Percentiles rank a stretch among this genome's conserved stretches.
phyloP scores from a whole-genome alignment of 2,888 invertebrate species.

The Morpho deidamia region DNA sequence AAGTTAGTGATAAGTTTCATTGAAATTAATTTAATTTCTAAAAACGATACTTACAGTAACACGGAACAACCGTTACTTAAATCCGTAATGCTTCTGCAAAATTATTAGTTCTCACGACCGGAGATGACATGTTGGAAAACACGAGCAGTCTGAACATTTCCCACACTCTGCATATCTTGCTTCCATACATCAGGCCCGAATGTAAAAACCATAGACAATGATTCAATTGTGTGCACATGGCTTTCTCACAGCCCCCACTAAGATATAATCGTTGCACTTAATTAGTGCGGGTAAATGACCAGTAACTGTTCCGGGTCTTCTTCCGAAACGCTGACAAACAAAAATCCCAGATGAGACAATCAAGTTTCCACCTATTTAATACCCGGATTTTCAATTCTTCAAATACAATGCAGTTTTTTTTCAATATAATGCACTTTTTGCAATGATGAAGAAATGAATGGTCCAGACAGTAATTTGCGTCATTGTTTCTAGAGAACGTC shows the following conservation, averaged over 20 bases:
- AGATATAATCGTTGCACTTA: slow-evolving; percentile 68
- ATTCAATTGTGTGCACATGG: slow-evolving; percentile 72
- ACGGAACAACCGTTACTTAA: slow-evolving; percentile 3
- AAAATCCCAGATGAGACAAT: slow-evolving; percentile 23
- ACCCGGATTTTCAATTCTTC: slow-evolving; percentile 51
- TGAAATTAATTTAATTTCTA: no score
- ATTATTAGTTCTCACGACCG: slow-evolving; percentile 57
- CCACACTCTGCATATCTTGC: slow-evolving; percentile 77
- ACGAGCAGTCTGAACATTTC: slow-evolving; percentile 53
- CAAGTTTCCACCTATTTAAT: slow-evolving; percentile 24
- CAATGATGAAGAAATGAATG: slow-evolving; percentile 39
- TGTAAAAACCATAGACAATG: slow-evolving; percentile 73
- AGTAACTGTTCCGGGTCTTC: slow-evolving; percentile 46
- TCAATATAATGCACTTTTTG: slow-evolving; percentile 42
- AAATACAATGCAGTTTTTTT: slow-evolving; percentile 22
- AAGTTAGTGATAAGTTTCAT: no score
- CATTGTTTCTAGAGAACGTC: slow-evolving; percentile 60
- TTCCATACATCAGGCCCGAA: slow-evolving; percentile 72
- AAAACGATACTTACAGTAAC: no score
- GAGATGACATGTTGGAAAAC: slow-evolving; percentile 71
- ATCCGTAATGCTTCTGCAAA: slow-evolving; percentile 26
- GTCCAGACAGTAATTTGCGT: slow-evolving; percentile 42
- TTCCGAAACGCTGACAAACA: slow-evolving; percentile 11
- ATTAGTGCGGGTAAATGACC: slow-evolving; percentile 74
- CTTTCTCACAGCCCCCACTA: slow-evolving; percentile 70